phyloP scores from a whole-genome alignment of 2,888 invertebrate genomes.

The Gerosis bhagava region DNA sequence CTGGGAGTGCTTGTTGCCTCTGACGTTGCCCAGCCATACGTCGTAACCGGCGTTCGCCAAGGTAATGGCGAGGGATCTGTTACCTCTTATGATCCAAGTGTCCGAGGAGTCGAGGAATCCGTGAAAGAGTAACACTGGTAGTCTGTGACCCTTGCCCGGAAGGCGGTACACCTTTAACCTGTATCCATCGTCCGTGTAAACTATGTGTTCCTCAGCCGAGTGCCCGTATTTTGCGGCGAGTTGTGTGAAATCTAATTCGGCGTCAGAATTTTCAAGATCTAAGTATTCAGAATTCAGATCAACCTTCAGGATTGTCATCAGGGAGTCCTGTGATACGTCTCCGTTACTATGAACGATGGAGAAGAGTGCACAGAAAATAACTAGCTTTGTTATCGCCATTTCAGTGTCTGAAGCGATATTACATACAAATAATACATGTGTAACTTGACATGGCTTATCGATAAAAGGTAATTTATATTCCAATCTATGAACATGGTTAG shows the following conservation, averaged over 20 bases:
- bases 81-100: constrained; percentile 42
- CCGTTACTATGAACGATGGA: too few relatives aligned
- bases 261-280: neutral
- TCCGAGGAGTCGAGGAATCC: constrained; percentile 45
- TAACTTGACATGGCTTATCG: too few relatives aligned
- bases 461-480: too few relatives aligned
- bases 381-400: too few relatives aligned
- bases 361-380: too few relatives aligned
- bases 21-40: constrained; percentile 53
- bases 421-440: too few relatives aligned
- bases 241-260: constrained; percentile 37
- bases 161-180: constrained; percentile 54
- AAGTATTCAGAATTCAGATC: too few relatives aligned
- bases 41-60: constrained; percentile 76
- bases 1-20: constrained; percentile 83
- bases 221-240: constrained; percentile 44
- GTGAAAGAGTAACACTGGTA: constrained; percentile 43
- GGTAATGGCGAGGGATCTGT: constrained; percentile 39
- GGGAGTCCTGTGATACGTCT: neutral
- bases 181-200: constrained; percentile 57
- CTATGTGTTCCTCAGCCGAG: constrained; percentile 39
- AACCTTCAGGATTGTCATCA: too few relatives aligned
- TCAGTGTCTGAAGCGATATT: too few relatives aligned
- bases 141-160: constrained; percentile 45
- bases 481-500: too few relatives aligned